Conservation (phyloP, 2,797 vertebrate genomes). For the Amazona ochrocephala region DNA sequence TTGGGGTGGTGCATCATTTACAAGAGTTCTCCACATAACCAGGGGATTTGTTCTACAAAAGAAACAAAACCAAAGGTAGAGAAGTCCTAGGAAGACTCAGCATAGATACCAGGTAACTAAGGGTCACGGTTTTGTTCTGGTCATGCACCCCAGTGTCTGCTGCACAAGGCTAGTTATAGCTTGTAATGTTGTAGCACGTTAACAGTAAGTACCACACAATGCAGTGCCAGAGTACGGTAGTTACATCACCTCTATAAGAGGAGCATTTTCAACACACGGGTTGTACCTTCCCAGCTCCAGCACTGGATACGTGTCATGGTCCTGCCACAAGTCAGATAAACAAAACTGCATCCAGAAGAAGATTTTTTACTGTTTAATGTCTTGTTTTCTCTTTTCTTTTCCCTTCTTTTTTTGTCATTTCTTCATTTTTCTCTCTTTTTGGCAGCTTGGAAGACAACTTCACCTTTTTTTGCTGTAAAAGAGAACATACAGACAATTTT, state of each 20-base stretch:
- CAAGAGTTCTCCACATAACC: slow-evolving; percentile 61
- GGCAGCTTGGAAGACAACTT: slow-evolving; percentile 83
- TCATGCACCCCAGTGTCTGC: neutral
- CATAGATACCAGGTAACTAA: neutral
- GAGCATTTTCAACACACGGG: neutral
- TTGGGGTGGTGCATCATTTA: slow-evolving; percentile 56
- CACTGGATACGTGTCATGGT: neutral
- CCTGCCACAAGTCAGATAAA: neutral
- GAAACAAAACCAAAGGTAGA: neutral
- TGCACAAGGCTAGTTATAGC: neutral
- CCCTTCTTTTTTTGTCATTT: slow-evolving; percentile 85
- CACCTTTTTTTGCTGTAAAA: slow-evolving; percentile 85
- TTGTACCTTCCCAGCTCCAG: neutral
- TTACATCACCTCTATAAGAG: slow-evolving; percentile 66
- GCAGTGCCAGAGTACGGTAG: neutral
- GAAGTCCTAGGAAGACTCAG: slow-evolving; percentile 28
- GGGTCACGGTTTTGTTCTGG: neutral
- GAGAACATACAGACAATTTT: neutral
- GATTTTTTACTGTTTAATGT: slow-evolving; percentile 43
- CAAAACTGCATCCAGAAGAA: slow-evolving; percentile 19
- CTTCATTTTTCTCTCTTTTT: slow-evolving; percentile 83
- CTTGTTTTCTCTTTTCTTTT: slow-evolving; percentile 76
- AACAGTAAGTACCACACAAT: neutral
- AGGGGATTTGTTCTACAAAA: slow-evolving; percentile 1
- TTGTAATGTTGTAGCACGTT: neutral